Evolutionary conservation across 2,888 invertebrate species (phyloP).

Genomic region (Isotomurus palustris): DNA sequence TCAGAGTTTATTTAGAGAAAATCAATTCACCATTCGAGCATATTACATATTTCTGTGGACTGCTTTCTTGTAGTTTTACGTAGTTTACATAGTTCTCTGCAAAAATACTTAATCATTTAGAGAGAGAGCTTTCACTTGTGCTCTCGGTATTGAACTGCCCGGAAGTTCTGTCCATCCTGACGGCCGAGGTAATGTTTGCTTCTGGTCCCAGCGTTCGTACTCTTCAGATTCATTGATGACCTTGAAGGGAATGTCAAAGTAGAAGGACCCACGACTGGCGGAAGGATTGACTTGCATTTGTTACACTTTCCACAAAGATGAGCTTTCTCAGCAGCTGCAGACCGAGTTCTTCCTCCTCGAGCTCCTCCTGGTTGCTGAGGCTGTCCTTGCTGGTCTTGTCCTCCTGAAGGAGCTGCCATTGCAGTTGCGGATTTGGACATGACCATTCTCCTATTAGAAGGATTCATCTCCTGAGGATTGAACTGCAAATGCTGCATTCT

Average conservation of each 20-base stretch:
- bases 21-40: no score
- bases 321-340: background rate
- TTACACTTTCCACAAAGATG: conserved; percentile 34
- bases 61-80: no score
- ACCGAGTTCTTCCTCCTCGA: background rate
- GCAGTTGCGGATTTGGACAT: background rate
- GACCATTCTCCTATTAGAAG: background rate
- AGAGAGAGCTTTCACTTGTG: background rate
- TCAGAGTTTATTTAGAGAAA: no score
- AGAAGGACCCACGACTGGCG: conserved; percentile 9
- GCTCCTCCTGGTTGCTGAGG: background rate
- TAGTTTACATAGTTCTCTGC: no score
- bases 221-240: background rate
- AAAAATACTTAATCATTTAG: background rate
- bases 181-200: conserved; percentile 7
- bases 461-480: background rate
- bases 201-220: background rate
- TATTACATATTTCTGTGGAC: no score
- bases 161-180: conserved; percentile 28
- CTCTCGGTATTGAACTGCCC: conserved; percentile 17
- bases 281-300: conserved; percentile 30
- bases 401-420: background rate
- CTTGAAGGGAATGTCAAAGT: conserved; percentile 22
- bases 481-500: background rate
- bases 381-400: background rate